Evolutionary conservation across 2,113 vertebrate species (phyloP).

Genomic region (Aphelocoma coerulescens): DNA sequence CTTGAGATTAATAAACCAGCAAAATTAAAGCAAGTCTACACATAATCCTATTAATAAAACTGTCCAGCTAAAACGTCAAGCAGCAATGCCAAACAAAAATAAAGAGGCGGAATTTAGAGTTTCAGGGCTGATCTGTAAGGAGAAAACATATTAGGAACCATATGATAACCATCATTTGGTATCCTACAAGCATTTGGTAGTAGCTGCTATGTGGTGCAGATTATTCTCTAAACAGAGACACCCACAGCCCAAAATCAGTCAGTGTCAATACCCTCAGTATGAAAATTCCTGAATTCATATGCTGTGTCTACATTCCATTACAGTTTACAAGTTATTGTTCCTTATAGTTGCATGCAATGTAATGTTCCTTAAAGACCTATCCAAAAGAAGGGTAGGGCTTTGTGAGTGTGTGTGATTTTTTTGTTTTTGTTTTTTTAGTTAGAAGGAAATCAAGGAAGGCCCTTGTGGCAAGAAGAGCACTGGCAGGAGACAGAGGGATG

Average conservation of each 20-base stretch:
- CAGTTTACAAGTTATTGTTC: not conserved
- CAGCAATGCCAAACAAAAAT: not conserved
- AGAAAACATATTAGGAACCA: not conserved
- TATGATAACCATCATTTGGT: not conserved
- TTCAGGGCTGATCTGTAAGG: not conserved
- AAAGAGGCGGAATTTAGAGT: not conserved
- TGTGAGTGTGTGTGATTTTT: too few relatives aligned
- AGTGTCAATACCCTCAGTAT: not conserved
- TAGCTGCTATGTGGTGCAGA: not conserved
- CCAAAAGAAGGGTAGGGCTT: not conserved
- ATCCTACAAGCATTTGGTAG: not conserved
- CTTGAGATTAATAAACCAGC: not conserved
- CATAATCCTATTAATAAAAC: not conserved
- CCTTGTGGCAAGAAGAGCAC: fast-evolving
- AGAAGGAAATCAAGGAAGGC: not conserved
- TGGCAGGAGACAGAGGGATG: not conserved
- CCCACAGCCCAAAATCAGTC: not conserved
- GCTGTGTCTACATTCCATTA: not conserved
- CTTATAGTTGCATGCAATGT: not conserved
- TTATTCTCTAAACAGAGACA: not conserved
- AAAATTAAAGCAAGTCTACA: not conserved
- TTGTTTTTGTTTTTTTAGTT: not conserved
- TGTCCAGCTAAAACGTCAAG: not conserved
- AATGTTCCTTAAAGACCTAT: not conserved
- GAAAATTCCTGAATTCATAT: not conserved